Evolutionary conservation across 2,113 vertebrate genomes (phyloP), one percentile per base, ranked within the genome.

Genomic region (Nyctibius bracteatus): DNA sequence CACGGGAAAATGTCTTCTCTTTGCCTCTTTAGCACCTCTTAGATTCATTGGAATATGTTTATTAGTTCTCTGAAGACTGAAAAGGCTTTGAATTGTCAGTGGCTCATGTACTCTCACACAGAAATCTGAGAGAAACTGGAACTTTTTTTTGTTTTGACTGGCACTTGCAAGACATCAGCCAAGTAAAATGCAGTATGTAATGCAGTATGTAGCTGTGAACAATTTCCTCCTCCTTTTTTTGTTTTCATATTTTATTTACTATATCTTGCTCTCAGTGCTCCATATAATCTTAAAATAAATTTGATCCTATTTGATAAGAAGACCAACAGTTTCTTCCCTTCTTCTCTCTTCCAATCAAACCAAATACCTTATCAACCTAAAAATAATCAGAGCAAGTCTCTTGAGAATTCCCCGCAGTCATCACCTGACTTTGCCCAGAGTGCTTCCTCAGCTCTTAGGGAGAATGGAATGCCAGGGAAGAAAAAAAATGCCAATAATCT

Each of bases 201-300:
- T 81, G 65, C 55, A 62, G 30, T 63, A 33, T 49, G 37, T 85
- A 74, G 23, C 62, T 78, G 87, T 70, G 81, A 94, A 94, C 62
- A 73, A 58, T 90, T 95, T 85, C 46, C 47, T 90, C 33, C 54
- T 81, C 51, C 41, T 84, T 87, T 89, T 88, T 89, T 74, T 80
- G 28, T 86, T 66, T 82, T 95, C 81, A 59, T 94, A 88, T 95
- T 95, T 96, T 96, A 92, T 96, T 95, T 95, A 90, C 84, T 81
- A 2, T 78, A 37, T 55, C 72, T 81, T 91, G 39, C 33, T 94
- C 62, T 92, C 63, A 35, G 72, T 86, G 73, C 65, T 95, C 51
- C 65, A 78, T 63, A 91, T 94, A 94, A 93, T 92, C 91, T 95
- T 91, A 79, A 94, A 92, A 88, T 93, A 88, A 84, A 86, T 92